These are phyloP conservation scores for Tapirus indicus DNA, from an alignment of 2,797 vertebrate species.

Conservation along the genomic window DNA sequence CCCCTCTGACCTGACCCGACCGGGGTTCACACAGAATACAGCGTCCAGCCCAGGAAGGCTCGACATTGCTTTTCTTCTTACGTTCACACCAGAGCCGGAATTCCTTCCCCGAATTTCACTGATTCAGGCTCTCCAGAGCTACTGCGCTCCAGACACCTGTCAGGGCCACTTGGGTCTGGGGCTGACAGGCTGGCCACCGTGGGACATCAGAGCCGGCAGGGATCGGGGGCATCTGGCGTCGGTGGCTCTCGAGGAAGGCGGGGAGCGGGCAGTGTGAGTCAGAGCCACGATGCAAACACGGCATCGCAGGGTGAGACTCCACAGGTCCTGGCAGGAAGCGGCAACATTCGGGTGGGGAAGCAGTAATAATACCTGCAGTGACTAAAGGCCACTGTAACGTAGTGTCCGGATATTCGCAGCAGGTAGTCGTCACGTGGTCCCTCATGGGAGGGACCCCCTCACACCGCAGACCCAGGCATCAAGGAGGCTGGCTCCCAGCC, in stretches of 20 bases:
- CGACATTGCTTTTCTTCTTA: neutral
- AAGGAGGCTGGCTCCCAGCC: constrained; percentile 47
- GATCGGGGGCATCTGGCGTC: neutral
- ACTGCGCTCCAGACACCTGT: fast-evolving
- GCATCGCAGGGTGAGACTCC: neutral
- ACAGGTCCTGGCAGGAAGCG: neutral
- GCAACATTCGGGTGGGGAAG: neutral
- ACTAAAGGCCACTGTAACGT: constrained; percentile 25
- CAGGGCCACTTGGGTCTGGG: neutral
- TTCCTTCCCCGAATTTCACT: neutral
- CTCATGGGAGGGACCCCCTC: constrained; percentile 65
- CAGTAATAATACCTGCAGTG: neutral
- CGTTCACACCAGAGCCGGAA: neutral
- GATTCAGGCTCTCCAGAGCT: neutral
- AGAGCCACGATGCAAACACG: neutral
- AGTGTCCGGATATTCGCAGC: constrained; percentile 57
- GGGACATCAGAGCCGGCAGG: neutral
- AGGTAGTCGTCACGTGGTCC: constrained; percentile 75
- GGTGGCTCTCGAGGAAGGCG: neutral
- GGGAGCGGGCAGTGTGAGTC: neutral
- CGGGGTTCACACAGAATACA: no score
- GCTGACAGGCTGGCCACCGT: fast-evolving
- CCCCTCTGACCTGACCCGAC: neutral
- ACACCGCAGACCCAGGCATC: constrained; percentile 73
- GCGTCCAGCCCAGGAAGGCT: neutral